Base-by-base conservation (phyloP, 2,888 invertebrate species). In the Lepeophtheirus nordmannii region DNA sequence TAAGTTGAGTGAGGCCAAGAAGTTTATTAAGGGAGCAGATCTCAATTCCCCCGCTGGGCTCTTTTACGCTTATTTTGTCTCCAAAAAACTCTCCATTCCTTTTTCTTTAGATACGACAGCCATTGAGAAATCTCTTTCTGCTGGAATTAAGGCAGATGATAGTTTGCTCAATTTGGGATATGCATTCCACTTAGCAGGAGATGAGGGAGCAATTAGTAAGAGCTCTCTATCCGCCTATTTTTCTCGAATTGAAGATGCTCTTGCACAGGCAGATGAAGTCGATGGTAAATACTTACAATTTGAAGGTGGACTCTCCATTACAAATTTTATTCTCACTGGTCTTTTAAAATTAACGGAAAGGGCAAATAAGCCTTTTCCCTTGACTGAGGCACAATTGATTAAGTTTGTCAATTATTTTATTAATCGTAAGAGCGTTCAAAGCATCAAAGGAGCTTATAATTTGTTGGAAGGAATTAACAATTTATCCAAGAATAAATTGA, bases 201-300 rank as follows among this genome's bases (percentile, higher is more conserved):
- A 85, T 69, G 78, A 92, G 70, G 82, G 82, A 1, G 81, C 53
- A 80, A 20, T 37, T 7, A 17, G 22, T 41, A 10, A 17, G 46
- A 70, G 80, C 74, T 83, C 83, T 67, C 84, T 85, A 17, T 80
- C 78, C 60, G 83, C 83, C 73, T 80, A 81, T 58, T 81, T 82
- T 58, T 83, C 87, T 68, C 83, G 88, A 65, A 85, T 93, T 30
- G 92, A 93, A 76, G 91, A 93, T 74, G 86, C 89, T n/a, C 80
- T 96, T 68, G 85, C 89, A 3, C 92, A 94, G 73, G 94, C 94
- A 1, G 96, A 97, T 77, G 94, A 96, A 80, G 86, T 90, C 7
- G 89, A 94, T 77, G 85, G 87, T 12, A 83, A 83, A 72, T 84
- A 86, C 72, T 78, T 91, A 69, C 88, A 94, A 78, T 96, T 92